Percentiles rank a stretch among this genome's conserved stretches.
Conservation (phyloP, 2,888 invertebrate genomes). For the Cheilosia variabilis region DNA sequence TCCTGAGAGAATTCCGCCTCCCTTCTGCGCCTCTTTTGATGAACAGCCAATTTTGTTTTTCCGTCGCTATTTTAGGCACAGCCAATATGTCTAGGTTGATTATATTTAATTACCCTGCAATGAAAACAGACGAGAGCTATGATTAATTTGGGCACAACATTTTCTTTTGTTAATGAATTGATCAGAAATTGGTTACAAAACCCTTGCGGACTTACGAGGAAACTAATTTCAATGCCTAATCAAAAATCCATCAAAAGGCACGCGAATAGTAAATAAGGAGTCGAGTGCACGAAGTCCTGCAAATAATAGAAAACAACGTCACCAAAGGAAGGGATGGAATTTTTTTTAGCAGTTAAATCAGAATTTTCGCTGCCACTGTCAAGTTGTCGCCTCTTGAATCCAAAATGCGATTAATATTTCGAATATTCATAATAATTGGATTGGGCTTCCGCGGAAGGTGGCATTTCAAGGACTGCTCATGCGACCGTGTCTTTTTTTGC, state of each 20-base stretch:
- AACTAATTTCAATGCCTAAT: conserved; percentile 35
- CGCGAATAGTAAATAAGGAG: background rate
- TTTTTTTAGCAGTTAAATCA: background rate
- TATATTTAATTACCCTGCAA: conserved; percentile 68
- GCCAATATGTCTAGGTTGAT: conserved; percentile 17
- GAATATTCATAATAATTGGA: conserved; percentile 31
- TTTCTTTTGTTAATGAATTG: conserved; percentile 36
- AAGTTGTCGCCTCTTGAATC: background rate
- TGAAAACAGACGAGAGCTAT: conserved; percentile 51
- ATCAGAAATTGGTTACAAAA: background rate
- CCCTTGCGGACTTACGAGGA: background rate
- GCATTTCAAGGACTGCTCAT: background rate
- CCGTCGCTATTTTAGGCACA: conserved; percentile 4
- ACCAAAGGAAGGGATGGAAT: background rate
- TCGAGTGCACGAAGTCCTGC: background rate
- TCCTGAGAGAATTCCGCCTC: conserved; percentile 9
- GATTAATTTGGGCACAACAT: conserved; percentile 31
- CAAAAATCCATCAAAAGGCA: conserved; percentile 31
- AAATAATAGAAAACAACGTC: no score
- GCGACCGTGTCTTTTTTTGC: background rate
- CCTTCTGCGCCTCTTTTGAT: background rate
- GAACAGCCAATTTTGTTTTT: conserved; percentile 24
- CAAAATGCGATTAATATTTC: conserved; percentile 12
- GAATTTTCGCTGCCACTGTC: background rate
- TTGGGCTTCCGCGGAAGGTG: background rate